phyloP scores from a whole-genome alignment of 2,888 invertebrate genomes.

The Conistra vaccinii region DNA sequence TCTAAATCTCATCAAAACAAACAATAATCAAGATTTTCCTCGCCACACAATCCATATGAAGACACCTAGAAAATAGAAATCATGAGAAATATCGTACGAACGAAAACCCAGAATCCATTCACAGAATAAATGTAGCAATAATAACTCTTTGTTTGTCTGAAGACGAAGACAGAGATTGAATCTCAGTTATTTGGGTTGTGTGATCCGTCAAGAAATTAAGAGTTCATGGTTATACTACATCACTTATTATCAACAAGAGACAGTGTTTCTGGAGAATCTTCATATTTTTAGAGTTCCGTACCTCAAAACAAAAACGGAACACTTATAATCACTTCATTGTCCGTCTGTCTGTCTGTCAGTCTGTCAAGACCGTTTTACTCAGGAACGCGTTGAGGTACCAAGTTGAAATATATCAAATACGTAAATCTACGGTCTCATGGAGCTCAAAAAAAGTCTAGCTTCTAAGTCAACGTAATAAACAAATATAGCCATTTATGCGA shows the following conservation, averaged over 20 bases:
- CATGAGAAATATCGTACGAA: slow-evolving; percentile 44
- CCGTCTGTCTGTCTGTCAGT: no score
- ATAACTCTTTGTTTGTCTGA: slow-evolving; percentile 61
- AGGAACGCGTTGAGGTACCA: no score
- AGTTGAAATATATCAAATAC: no score
- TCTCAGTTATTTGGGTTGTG: slow-evolving; percentile 54
- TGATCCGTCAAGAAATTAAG: slow-evolving; percentile 45
- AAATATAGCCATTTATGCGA: no score
- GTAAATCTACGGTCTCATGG: no score
- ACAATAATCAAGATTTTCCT: slow-evolving; percentile 10
- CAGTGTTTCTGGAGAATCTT: no score
- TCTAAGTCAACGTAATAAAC: no score
- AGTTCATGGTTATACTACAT: slow-evolving; percentile 30
- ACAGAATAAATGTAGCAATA: slow-evolving; percentile 60
- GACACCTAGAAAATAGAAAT: slow-evolving; percentile 30
- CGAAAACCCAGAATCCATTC: slow-evolving; percentile 47
- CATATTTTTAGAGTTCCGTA: no score
- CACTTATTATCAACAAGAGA: background rate
- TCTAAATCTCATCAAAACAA: slow-evolving; percentile 20
- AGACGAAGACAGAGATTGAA: slow-evolving; percentile 55
- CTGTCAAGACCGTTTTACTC: no score
- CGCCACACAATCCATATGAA: slow-evolving; percentile 8
- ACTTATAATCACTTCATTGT: no score
- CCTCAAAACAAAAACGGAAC: no score
- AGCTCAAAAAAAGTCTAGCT: no score